Base-by-base conservation (phyloP, 2,113 vertebrate species). In the Clupea harengus region DNA sequence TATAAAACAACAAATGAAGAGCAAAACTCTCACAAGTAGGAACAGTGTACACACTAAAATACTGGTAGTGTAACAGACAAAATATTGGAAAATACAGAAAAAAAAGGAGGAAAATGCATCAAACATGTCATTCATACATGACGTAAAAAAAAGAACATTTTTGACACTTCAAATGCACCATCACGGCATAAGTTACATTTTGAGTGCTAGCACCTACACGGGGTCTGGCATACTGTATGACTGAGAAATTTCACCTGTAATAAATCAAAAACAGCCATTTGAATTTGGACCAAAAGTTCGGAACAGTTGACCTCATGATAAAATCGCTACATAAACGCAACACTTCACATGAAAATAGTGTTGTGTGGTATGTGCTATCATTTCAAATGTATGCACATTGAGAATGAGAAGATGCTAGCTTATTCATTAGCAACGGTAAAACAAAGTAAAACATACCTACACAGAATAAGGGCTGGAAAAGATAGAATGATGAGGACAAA, bases 171-270 rank as follows among this genome's bases (percentile, higher is more conserved):
- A 39, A 78, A 39, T 78, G 72, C 72, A 39, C 32, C 6, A 15
- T 78, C 9, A 78, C 13, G 28, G 32, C 72, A 72, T 10, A 18
- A 15, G 72, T 78, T 15, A 4, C 15, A 78, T 44, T 78, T 78
- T 32, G 28, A 78, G 72, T 78, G 72, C 72, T 78, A 78, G 72
- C 72, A 78, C 72, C 72, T 78, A 78, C 18, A 78, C 28, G 39
- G 72, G 17, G 25, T 75, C 10, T n/a, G 20, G 20, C 20, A n/a
- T 64, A 64, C 28, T 78, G 11, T 78, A 39, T 39, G 39, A 39
- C 39, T 39, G 25, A 39, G 4, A 32, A 13, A 15, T 15, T 39
- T 32, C 32, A 32, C 13, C 1, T 75, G 72, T 39, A 78, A 78
- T 78, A 78, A 78, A 39, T 78, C 39, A 75, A 78, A 75, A 28